phyloP scores from a whole-genome alignment of 1,140 invertebrate genomes.

The Pseudomyrmex dendroicus region DNA sequence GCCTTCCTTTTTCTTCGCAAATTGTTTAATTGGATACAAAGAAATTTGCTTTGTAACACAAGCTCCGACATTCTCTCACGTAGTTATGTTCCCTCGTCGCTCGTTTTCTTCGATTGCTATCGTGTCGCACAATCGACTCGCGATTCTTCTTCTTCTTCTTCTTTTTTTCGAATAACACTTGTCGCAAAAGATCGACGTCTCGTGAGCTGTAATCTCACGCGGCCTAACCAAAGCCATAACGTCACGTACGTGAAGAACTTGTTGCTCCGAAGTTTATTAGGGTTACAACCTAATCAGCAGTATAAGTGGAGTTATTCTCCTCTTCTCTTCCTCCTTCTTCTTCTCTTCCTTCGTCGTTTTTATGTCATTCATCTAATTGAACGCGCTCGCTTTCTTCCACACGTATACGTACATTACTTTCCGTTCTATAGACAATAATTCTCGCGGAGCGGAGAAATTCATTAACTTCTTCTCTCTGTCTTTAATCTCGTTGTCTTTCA shows the following conservation, averaged over 20 bases:
- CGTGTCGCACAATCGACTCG: not conserved
- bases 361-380: not conserved
- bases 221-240: not conserved
- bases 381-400: not conserved
- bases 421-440: not conserved
- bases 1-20: too few relatives aligned
- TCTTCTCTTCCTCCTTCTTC: not conserved
- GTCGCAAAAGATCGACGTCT: not conserved
- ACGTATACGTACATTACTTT: not conserved
- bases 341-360: not conserved
- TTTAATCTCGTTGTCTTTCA: not conserved
- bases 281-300: constrained; percentile 30
- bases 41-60: not conserved
- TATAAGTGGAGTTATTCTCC: not conserved
- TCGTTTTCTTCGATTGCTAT: constrained; percentile 31
- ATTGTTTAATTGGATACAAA: too few relatives aligned
- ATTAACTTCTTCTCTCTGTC: too few relatives aligned
- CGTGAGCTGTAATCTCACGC: not conserved
- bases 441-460: too few relatives aligned
- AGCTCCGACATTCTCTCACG: not conserved
- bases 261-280: constrained; percentile 30
- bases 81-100: not conserved
- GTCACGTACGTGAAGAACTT: constrained; percentile 6
- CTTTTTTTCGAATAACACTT: constrained; percentile 20
- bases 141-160: not conserved